These are phyloP conservation scores for Panonychus citri DNA, from an alignment of 1,140 invertebrate species.

Conservation along the genomic window DNA sequence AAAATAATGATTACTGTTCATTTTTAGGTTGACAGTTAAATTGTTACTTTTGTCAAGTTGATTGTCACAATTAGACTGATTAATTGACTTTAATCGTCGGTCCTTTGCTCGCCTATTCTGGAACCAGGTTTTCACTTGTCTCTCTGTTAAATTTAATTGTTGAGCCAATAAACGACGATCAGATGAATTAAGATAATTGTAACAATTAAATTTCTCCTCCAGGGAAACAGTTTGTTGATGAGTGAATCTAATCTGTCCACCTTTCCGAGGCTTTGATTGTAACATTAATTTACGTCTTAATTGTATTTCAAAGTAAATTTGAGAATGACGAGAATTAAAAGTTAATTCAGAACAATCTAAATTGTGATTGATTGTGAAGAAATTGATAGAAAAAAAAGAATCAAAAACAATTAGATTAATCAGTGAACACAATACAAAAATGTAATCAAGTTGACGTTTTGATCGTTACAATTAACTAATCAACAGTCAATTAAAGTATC, in stretches of 20 bases:
- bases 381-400: no score
- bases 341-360: no score
- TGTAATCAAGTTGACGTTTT: no score
- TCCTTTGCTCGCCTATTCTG: slow-evolving; percentile 27
- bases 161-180: slow-evolving; percentile 79
- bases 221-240: slow-evolving; percentile 77
- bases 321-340: not conserved
- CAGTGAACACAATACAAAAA: no score
- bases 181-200: slow-evolving; percentile 82
- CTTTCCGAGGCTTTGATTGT: slow-evolving; percentile 6
- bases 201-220: slow-evolving; percentile 78
- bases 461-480: no score
- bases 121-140: slow-evolving; percentile 53
- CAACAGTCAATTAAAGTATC: no score
- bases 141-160: slow-evolving; percentile 71
- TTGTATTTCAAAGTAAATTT: not conserved
- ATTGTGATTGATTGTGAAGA: no score
- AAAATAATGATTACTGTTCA: not conserved
- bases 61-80: no score
- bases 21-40: not conserved
- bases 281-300: not conserved
- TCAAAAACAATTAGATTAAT: no score
- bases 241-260: slow-evolving; percentile 36
- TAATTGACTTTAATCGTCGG: not conserved
- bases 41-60: no score